These are phyloP conservation scores for Campoplex nolae DNA, from an alignment of 2,888 invertebrate species.

Conservation along the genomic window DNA sequence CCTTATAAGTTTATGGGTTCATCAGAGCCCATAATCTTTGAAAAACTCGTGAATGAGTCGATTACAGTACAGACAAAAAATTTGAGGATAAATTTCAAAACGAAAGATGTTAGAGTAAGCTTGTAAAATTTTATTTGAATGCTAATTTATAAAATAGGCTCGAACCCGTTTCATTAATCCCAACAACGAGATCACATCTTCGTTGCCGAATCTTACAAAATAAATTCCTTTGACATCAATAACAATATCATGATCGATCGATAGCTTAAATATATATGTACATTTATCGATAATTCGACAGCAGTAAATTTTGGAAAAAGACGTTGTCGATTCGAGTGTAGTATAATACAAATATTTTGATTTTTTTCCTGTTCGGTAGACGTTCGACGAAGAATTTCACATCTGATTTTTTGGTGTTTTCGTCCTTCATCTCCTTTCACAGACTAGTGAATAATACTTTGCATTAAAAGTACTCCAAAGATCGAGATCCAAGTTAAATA, in stretches of 20 bases:
- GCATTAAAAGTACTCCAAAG: constrained; percentile 20
- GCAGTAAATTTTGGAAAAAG: not conserved
- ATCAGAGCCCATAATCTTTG: not conserved
- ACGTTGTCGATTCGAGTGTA: not conserved
- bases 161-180: constrained; percentile 23
- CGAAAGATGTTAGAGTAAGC: not conserved
- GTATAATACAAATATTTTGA: not conserved
- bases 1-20: not conserved
- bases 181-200: constrained; percentile 30
- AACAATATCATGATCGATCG: not conserved
- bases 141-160: constrained; percentile 14
- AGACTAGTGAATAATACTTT: constrained; percentile 43
- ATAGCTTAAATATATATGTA: constrained; percentile 16
- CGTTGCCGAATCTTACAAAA: constrained; percentile 9
- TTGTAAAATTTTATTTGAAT: constrained; percentile 16
- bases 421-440: not conserved
- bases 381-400: not conserved
- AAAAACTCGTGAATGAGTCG: not conserved
- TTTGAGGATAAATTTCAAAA: not conserved
- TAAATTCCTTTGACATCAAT: not conserved
- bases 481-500: not conserved
- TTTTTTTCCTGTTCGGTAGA: not conserved
- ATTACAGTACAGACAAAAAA: not conserved
- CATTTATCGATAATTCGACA: constrained; percentile 6
- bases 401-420: constrained; percentile 5